Evolutionary conservation across 2,113 vertebrate species (phyloP).

Genomic region (Trachemys scripta): DNA sequence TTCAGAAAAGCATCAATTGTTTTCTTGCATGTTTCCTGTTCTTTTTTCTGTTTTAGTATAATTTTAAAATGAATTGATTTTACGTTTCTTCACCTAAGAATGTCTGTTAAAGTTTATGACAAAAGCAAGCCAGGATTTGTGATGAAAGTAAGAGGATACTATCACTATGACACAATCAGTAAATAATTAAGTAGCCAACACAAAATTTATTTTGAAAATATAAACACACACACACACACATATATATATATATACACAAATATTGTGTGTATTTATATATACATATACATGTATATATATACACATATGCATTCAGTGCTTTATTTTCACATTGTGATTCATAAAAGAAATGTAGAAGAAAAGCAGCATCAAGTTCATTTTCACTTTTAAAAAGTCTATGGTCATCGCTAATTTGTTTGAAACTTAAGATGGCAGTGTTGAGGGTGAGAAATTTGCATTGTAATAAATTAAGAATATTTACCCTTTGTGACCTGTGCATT

Average conservation of each 20-base stretch:
- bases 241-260: conserved; percentile 58
- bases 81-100: conserved; percentile 47
- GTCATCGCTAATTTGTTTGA: conserved; percentile 27
- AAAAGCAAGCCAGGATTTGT: conserved; percentile 71
- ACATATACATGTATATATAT: conserved; percentile 75
- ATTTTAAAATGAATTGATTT: conserved; percentile 47
- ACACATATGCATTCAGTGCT: conserved; percentile 51
- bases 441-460: conserved; percentile 37
- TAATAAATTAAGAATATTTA: conserved; percentile 16
- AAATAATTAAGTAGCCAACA: conserved; percentile 40
- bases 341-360: conserved; percentile 54
- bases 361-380: conserved; percentile 62
- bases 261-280: conserved; percentile 71
- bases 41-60: conserved; percentile 81
- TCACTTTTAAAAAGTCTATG: conserved; percentile 53
- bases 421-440: conserved; percentile 33
- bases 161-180: conserved; percentile 10
- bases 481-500: background rate
- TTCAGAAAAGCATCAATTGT: background rate
- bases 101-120: conserved; percentile 20
- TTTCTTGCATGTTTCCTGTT: conserved; percentile 55
- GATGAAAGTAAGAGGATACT: conserved; percentile 49
- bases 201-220: conserved; percentile 30
- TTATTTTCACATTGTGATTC: conserved; percentile 43
- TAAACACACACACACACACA: conserved; percentile 25